phyloP scores from a whole-genome alignment of 2,113 vertebrate genomes.

The Sceloporus tristichus region DNA sequence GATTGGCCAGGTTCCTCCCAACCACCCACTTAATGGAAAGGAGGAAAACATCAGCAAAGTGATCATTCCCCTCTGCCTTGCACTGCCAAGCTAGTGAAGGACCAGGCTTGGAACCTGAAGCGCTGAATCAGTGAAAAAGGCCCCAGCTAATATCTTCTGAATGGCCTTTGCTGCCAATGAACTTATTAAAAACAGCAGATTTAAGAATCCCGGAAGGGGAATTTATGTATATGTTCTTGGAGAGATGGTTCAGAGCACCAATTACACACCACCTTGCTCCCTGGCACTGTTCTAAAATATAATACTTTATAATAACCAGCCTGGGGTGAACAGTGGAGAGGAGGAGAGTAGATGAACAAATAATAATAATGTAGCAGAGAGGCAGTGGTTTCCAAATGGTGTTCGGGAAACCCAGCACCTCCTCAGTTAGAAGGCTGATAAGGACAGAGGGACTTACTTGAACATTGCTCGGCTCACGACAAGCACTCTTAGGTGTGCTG shows the following conservation, averaged over 20 bases:
- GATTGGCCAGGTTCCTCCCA: slow-evolving; percentile 9
- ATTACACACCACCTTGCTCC: background rate
- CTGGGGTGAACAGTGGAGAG: background rate
- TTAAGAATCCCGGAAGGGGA: background rate
- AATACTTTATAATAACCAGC: background rate
- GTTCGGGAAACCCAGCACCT: background rate
- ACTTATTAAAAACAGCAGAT: background rate
- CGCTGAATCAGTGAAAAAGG: slow-evolving; percentile 51
- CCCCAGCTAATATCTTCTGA: slow-evolving; percentile 52
- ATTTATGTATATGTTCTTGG: background rate
- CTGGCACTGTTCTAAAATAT: background rate
- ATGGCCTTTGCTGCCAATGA: slow-evolving; percentile 14
- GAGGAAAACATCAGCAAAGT: slow-evolving; percentile 55
- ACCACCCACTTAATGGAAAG: background rate
- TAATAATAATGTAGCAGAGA: background rate
- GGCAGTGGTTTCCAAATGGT: background rate
- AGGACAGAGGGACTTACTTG: background rate
- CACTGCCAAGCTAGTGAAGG: background rate
- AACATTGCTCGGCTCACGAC: background rate
- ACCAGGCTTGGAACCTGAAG: background rate
- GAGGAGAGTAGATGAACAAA: background rate
- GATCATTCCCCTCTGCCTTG: slow-evolving; percentile 5
- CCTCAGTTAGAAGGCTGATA: background rate
- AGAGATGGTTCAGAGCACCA: background rate
- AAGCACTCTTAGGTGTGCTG: background rate